Percentiles rank a stretch among this genome's conserved stretches.
These are phyloP conservation scores for Anoplophora glabripennis DNA, from an alignment of 1,140 invertebrate genomes.

Conservation along the genomic window DNA sequence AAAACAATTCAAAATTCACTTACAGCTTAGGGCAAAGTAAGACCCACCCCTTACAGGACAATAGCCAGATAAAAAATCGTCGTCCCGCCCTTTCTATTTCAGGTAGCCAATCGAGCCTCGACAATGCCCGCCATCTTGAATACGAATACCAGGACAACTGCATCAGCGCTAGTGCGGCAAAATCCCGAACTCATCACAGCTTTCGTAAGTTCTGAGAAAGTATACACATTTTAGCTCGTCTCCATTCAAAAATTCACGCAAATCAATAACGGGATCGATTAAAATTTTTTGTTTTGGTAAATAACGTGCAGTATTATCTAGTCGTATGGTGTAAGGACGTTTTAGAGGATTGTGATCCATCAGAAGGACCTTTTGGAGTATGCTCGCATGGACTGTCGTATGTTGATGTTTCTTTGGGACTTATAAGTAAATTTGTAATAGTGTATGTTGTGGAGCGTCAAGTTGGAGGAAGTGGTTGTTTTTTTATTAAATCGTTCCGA, in stretches of 20 bases:
- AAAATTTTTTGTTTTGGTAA: slow-evolving; percentile 26
- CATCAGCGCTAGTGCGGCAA: slow-evolving; percentile 35
- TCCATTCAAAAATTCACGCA: slow-evolving; percentile 32
- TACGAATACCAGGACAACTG: slow-evolving; percentile 25
- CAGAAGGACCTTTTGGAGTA: neutral
- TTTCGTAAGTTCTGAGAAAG: slow-evolving; percentile 27
- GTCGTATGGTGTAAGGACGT: neutral
- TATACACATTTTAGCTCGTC: slow-evolving; percentile 28
- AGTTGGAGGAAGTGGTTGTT: neutral
- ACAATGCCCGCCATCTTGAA: slow-evolving; percentile 36
- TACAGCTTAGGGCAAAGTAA: slow-evolving; percentile 13
- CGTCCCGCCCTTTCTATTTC: slow-evolving; percentile 11
- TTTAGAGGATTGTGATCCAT: slow-evolving; percentile 3
- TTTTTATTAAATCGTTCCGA: neutral
- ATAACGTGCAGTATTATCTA: slow-evolving; percentile 6
- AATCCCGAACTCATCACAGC: slow-evolving; percentile 38
- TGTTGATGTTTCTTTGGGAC: no score
- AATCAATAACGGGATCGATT: slow-evolving; percentile 42
- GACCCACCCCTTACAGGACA: slow-evolving; percentile 11
- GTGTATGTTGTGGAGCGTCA: neutral
- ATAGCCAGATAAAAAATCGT: slow-evolving; percentile 14
- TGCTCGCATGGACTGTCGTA: neutral
- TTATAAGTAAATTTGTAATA: no score
- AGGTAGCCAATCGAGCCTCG: slow-evolving; percentile 24
- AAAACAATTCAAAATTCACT: slow-evolving; percentile 28